Conservation (phyloP, 2,113 vertebrate genomes). For the Mus spicilegus region DNA sequence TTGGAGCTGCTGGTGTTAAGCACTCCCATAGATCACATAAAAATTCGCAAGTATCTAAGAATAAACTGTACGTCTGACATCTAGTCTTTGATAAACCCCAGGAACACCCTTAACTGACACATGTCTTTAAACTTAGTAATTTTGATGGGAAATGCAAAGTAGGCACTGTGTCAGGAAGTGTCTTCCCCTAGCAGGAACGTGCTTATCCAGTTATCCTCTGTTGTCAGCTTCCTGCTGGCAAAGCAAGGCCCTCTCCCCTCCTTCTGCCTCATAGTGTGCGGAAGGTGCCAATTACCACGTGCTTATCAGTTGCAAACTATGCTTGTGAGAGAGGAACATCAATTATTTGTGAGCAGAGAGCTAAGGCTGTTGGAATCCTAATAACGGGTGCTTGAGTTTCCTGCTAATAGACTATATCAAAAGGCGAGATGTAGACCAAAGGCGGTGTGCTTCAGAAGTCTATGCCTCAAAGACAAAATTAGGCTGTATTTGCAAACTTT, state of each 20-base stretch:
- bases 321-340: constrained; percentile 87
- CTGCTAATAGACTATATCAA: constrained; percentile 86
- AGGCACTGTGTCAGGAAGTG: constrained; percentile 68
- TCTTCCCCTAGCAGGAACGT: constrained; percentile 60
- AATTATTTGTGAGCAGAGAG: constrained; percentile 89
- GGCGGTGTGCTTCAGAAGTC: constrained; percentile 83
- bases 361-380: constrained; percentile 85
- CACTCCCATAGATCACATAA: constrained; percentile 33
- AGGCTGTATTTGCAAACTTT: constrained; percentile 76
- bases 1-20: constrained; percentile 23
- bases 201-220: constrained; percentile 81
- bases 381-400: constrained; percentile 84
- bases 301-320: constrained; percentile 87
- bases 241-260: constrained; percentile 72
- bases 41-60: constrained; percentile 34
- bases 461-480: constrained; percentile 82
- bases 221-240: constrained; percentile 81
- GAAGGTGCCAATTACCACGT: constrained; percentile 87
- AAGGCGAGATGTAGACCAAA: constrained; percentile 84
- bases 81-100: constrained; percentile 2
- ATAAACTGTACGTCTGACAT: constrained; percentile 22
- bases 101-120: neutral
- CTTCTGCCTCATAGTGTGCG: constrained; percentile 83
- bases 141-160: constrained; percentile 72
- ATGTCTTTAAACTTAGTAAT: constrained; percentile 57